Evolutionary conservation across 1,140 invertebrate species (phyloP).

Genomic region (Parasteatoda tepidariorum): DNA sequence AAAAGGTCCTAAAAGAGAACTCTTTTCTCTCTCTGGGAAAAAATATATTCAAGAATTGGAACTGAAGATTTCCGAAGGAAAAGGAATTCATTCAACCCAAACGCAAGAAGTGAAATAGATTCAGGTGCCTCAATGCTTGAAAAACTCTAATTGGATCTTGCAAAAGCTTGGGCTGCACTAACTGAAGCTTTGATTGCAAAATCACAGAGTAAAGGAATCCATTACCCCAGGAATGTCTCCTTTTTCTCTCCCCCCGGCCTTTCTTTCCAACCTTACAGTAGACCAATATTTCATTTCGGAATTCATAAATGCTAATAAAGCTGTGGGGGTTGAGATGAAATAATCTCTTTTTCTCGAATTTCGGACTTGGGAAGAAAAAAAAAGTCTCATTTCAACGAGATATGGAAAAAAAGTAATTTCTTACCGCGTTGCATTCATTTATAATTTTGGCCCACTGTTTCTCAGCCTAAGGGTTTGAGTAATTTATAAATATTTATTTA

Average conservation of each 20-base stretch:
- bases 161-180: background rate
- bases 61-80: slow-evolving; percentile 36
- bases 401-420: background rate
- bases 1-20: background rate
- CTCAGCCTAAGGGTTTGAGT: background rate
- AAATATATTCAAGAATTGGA: slow-evolving; percentile 55
- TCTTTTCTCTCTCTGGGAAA: background rate
- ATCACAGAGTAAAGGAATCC: slow-evolving; percentile 38
- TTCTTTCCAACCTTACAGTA: slow-evolving; percentile 12
- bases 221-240: slow-evolving; percentile 38
- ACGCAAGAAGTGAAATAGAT: slow-evolving; percentile 12
- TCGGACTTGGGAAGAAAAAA: background rate
- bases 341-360: background rate
- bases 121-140: slow-evolving; percentile 41
- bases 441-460: background rate
- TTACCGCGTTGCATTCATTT: background rate
- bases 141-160: slow-evolving; percentile 57
- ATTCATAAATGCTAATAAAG: slow-evolving; percentile 57
- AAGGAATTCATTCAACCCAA: slow-evolving; percentile 36
- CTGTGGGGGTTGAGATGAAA: background rate
- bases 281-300: slow-evolving; percentile 48
- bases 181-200: slow-evolving; percentile 38
- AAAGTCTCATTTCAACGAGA: background rate
- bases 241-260: slow-evolving; percentile 25
- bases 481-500: background rate